Percentiles rank a stretch among this genome's conserved stretches.
Evolutionary conservation across 2,888 invertebrate genomes (phyloP).

Genomic region (Chelonus formosanus): DNA sequence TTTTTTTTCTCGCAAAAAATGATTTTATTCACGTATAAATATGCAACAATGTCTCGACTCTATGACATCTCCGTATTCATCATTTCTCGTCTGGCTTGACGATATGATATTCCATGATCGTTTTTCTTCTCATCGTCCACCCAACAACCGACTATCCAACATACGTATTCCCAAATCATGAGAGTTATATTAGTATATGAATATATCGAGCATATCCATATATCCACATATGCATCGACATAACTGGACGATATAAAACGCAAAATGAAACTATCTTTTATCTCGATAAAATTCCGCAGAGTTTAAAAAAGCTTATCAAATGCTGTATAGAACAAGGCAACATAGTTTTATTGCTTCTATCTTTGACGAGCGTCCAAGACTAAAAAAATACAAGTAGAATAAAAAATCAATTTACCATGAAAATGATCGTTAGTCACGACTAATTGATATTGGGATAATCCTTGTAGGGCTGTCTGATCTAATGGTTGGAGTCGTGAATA

Average conservation of each 20-base stretch:
- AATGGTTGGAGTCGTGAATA: constrained; percentile 22
- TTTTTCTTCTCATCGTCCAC: constrained; percentile 8
- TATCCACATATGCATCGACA: not conserved
- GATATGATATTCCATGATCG: constrained; percentile 13
- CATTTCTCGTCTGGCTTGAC: constrained; percentile 32
- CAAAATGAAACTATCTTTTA: too few species aligned
- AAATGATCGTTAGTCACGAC: constrained; percentile 13
- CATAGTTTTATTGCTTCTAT: too few species aligned
- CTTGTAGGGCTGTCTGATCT: constrained; percentile 8
- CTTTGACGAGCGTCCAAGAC: not conserved
- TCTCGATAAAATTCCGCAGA: too few species aligned
- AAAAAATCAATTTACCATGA: not conserved
- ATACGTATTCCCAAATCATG: constrained; percentile 7
- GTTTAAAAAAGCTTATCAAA: too few species aligned
- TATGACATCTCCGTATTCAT: constrained; percentile 28
- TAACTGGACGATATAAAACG: too few species aligned
- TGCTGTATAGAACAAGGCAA: too few species aligned
- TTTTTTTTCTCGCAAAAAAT: not conserved
- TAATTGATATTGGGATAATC: constrained; percentile 24
- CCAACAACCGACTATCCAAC: constrained; percentile 6
- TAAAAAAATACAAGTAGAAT: not conserved
- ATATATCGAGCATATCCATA: not conserved
- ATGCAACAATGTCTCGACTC: constrained; percentile 22
- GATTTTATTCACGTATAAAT: constrained; percentile 18
- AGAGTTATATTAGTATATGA: constrained; percentile 10